A percentile compares a stretch with the other conserved stretches of the same genome.
Evolutionary conservation across 2,797 vertebrate genomes (phyloP).

Genomic region (Setipinna tenuifilis): DNA sequence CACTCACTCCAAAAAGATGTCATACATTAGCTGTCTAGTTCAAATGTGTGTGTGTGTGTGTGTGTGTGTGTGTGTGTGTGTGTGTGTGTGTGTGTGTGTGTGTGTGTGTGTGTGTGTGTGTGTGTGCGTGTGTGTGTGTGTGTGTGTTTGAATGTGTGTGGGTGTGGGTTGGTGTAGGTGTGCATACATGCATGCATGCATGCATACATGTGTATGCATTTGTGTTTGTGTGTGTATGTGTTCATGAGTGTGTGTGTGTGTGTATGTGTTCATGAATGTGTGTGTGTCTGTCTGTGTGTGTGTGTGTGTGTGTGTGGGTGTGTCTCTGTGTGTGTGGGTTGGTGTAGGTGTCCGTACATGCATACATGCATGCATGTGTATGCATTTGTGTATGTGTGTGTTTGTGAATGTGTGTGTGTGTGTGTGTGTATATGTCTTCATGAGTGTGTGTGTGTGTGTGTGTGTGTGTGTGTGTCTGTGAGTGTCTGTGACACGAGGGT

Average conservation of each 20-base stretch:
- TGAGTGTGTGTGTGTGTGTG: slow-evolving; percentile 50
- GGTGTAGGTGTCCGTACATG: neutral
- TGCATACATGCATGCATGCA: no score
- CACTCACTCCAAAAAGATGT: neutral
- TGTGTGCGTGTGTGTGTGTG: no score
- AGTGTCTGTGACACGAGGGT: slow-evolving; percentile 55
- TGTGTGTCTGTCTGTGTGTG: neutral
- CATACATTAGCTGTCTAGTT: neutral
- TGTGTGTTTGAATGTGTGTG: no score
- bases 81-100: slow-evolving; percentile 51
- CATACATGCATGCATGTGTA: slow-evolving; percentile 22
- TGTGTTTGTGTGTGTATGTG: neutral
- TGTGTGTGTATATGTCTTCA: slow-evolving; percentile 42
- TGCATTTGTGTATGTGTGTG: no score
- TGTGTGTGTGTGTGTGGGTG: slow-evolving; percentile 5
- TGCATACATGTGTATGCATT: no score
- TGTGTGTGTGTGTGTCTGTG: slow-evolving; percentile 1
- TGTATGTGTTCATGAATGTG: neutral
- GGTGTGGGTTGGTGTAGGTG: neutral
- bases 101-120: no score
- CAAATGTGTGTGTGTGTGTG: slow-evolving; percentile 4
- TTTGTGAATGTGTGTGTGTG: no score
- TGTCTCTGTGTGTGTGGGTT: slow-evolving; percentile 59
- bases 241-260: neutral
- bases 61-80: slow-evolving; percentile 46